These are phyloP conservation scores for Prietella phreatophila DNA, from an alignment of 2,113 vertebrate genomes.

Conservation along the genomic window DNA sequence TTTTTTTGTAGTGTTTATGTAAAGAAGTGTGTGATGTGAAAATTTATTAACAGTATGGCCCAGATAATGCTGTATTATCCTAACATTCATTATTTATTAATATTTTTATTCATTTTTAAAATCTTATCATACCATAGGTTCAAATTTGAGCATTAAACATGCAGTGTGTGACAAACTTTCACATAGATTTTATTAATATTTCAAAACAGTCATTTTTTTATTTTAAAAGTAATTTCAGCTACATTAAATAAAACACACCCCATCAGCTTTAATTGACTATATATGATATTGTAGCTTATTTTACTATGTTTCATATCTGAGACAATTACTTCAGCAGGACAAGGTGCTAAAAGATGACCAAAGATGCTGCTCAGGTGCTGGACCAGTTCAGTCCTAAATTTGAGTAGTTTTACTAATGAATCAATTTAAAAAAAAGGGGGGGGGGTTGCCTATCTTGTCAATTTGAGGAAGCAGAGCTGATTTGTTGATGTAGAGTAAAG, in stretches of 20 bases:
- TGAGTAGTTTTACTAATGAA: too few relatives aligned
- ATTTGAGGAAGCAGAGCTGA: background rate
- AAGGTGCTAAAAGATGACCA: background rate
- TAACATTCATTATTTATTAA: background rate
- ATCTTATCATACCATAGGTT: background rate
- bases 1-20: slow-evolving; percentile 2
- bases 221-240: too few relatives aligned
- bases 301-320: background rate
- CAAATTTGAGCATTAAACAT: background rate
- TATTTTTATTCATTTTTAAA: background rate
- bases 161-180: background rate
- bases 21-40: background rate
- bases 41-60: background rate
- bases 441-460: background rate
- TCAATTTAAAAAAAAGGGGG: background rate
- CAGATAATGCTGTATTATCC: background rate
- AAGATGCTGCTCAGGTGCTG: background rate
- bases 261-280: background rate
- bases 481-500: background rate
- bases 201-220: too few relatives aligned
- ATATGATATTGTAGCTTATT: background rate
- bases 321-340: background rate
- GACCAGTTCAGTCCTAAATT: too few relatives aligned
- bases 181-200: background rate
- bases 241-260: too few relatives aligned